Conservation (phyloP, 2,797 vertebrate species). For the Cossypha caffra region DNA sequence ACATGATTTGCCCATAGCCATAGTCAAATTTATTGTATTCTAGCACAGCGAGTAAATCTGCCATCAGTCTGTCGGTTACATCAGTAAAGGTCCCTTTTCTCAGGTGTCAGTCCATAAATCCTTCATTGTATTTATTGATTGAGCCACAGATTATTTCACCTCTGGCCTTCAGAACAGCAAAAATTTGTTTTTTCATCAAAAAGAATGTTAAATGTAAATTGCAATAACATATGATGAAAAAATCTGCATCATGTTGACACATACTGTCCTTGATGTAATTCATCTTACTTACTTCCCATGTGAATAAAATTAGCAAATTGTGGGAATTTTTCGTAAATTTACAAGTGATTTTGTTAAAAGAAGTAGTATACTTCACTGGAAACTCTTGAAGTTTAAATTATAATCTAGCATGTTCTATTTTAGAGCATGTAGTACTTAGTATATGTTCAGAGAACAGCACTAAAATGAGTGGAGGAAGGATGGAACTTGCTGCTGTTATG, state of each 20-base stretch:
- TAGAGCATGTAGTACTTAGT: not conserved
- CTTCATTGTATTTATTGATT: not conserved
- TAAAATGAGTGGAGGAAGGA: not conserved
- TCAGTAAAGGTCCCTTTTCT: not conserved
- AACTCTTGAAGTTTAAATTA: not conserved
- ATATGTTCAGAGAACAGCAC: not conserved
- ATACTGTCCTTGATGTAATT: not conserved
- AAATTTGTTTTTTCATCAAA: not conserved
- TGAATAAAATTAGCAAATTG: not conserved
- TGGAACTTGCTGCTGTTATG: not conserved
- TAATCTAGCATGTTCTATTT: not conserved
- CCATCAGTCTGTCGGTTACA: not conserved
- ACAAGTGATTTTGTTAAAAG: not conserved
- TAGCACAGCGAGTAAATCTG: slow-evolving; percentile 12
- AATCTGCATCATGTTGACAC: not conserved
- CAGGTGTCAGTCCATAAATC: not conserved
- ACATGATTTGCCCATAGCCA: not conserved
- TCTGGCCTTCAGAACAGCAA: not conserved
- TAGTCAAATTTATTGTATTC: slow-evolving; percentile 23
- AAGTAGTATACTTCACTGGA: not conserved
- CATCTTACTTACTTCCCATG: not conserved
- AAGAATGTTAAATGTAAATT: not conserved
- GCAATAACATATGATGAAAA: not conserved
- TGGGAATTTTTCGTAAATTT: not conserved
- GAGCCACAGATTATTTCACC: not conserved